Base-by-base conservation (phyloP, 2,888 invertebrate species). In the Hydriomena furcata region DNA sequence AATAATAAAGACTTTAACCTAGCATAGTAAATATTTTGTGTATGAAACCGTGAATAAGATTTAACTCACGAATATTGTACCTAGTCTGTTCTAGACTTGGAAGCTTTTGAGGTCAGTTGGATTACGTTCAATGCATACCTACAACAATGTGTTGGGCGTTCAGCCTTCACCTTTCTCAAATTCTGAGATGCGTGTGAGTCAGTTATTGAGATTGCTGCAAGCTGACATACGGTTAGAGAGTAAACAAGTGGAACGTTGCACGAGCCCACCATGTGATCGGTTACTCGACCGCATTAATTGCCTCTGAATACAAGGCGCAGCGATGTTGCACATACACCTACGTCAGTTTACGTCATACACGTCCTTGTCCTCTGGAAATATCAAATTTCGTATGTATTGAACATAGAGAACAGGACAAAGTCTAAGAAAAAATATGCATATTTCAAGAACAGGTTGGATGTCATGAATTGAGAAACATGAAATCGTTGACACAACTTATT, bases 151-250 rank as follows among this genome's bases (percentile, higher is more conserved):
- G 17, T 8, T 8, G 43, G 23, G 7, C 10, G 24, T 12, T 3
- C 44, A 45, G 36, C 48, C 48, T 47, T 47, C 47, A 47, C 41
- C 35, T 48, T 42, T 38, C 37, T 28, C 43, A 23, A 37, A 27
- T 44, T 28, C 32, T 10, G 43, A 37, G 24, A 50, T 38, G 23
- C 7, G 17, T 6, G 12, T 51, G 50, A 51, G 40, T 51, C 51
- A 51, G 12, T 21, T 2, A 5, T 31, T 10, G 32, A 32, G 24
- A 38, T 12, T 11, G 21, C 6, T 23, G 32, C 24, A 7, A 17
- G 12, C 23, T 13, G 23, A 30, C 28, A 40, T 12, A 27, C 34
- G 43, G 46, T 27, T 38, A 42, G 42, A 53, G 28, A 42, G 34
- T 13, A 38, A 32, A 38, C 34, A 37, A 28, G 31, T 27, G 31